phyloP scores from a whole-genome alignment of 2,888 invertebrate genomes.

The Mythimna albipuncta region DNA sequence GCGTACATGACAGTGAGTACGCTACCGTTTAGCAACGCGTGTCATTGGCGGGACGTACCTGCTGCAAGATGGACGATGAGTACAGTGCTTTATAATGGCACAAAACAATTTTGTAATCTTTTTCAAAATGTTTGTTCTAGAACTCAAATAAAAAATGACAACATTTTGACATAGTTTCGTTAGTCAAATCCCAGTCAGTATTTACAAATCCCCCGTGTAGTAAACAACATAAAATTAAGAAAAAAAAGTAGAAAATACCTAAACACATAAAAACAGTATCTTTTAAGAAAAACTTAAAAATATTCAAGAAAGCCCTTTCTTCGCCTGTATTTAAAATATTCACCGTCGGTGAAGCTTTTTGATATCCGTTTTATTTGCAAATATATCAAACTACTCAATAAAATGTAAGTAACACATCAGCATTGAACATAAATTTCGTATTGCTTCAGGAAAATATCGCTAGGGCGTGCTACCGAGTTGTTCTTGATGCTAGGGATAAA shows the following conservation, averaged over 20 bases:
- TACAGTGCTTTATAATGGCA: constrained; percentile 15
- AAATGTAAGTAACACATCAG: constrained; percentile 40
- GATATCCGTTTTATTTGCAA: constrained; percentile 32
- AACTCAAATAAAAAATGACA: constrained; percentile 7
- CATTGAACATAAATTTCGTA: background rate
- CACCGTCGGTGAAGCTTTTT: constrained; percentile 38
- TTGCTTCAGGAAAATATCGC: background rate
- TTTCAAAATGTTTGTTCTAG: constrained; percentile 31
- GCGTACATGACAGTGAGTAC: too few species aligned
- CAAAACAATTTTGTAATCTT: background rate
- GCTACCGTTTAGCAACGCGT: too few species aligned
- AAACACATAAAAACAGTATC: constrained; percentile 46
- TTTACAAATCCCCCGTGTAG: constrained; percentile 44
- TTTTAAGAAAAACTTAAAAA: constrained; percentile 49
- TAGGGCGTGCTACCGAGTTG: background rate
- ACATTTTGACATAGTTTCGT: background rate
- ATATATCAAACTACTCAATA: constrained; percentile 24
- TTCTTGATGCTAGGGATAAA: too few species aligned
- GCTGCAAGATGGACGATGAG: too few species aligned
- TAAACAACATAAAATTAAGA: constrained; percentile 37
- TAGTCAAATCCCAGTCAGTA: constrained; percentile 26
- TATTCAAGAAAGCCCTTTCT: constrained; percentile 6
- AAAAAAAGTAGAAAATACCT: constrained; percentile 53
- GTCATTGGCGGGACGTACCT: too few species aligned
- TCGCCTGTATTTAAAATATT: constrained; percentile 18